Evolutionary conservation across 2,888 invertebrate genomes (phyloP).

Genomic region (Macaria notata): DNA sequence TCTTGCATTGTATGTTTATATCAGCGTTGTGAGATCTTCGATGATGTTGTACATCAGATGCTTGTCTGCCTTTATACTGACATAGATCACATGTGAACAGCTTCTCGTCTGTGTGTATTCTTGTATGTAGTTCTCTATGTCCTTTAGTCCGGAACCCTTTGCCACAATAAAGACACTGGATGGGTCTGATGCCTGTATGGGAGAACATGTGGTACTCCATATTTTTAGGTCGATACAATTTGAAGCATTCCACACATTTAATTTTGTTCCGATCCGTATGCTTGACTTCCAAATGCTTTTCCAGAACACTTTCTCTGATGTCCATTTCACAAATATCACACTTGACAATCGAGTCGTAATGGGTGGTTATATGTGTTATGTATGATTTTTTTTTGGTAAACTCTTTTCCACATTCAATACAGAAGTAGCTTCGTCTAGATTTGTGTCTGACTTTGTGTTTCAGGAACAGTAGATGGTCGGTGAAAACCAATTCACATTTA

Average conservation of each 20-base stretch:
- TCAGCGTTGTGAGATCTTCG: constrained; percentile 21
- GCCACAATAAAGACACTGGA: constrained; percentile 48
- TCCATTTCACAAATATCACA: not conserved
- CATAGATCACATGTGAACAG: constrained; percentile 34
- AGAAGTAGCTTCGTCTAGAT: constrained; percentile 19
- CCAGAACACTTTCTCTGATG: not conserved
- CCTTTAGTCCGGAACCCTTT: constrained; percentile 27
- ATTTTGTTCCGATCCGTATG: not conserved
- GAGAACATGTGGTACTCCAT: constrained; percentile 34
- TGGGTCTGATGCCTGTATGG: constrained; percentile 41
- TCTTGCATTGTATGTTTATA: constrained; percentile 32
- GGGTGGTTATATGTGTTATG: not conserved
- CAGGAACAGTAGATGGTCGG: constrained; percentile 38
- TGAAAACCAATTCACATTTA: constrained; percentile 39
- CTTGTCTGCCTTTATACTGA: constrained; percentile 19
- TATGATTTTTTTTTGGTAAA: not conserved
- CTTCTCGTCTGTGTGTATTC: constrained; percentile 34
- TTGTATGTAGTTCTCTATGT: constrained; percentile 28
- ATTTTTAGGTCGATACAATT: not conserved
- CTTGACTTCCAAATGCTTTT: not conserved
- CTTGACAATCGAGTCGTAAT: not conserved
- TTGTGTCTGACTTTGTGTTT: constrained; percentile 35
- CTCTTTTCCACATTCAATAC: constrained; percentile 36
- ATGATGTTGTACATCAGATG: constrained; percentile 25
- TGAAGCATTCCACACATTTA: not conserved